Conservation (phyloP, 2,888 invertebrate species). For the Hirtodrosophila alboralis region DNA sequence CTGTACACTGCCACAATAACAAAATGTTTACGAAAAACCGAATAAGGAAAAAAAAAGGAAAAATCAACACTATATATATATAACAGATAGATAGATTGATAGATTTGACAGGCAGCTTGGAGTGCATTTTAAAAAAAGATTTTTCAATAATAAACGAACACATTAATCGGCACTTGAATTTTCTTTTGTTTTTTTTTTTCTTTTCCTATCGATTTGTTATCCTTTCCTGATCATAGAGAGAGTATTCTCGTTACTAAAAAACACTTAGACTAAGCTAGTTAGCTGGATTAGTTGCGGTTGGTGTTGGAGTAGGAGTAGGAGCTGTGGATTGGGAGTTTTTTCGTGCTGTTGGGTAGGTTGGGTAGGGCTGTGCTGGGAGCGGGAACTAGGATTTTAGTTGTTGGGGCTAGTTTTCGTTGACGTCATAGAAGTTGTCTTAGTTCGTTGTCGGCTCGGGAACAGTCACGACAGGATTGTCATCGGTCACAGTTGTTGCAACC, state of each 20-base stretch:
- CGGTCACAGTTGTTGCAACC: conserved; percentile 17
- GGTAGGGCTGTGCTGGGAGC: conserved; percentile 54
- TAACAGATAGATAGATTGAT: conserved; percentile 6
- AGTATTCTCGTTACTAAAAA: conserved; percentile 60
- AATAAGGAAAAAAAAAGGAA: conserved; percentile 16
- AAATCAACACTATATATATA: conserved; percentile 30
- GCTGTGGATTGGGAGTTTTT: conserved; percentile 20
- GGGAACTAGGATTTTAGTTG: conserved; percentile 33
- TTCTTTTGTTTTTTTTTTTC: conserved; percentile 13
- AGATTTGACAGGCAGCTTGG: conserved; percentile 60
- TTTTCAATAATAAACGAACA: conserved; percentile 38
- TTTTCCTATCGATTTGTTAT: conserved; percentile 14
- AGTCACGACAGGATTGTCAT: conserved; percentile 30
- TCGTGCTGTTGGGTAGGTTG: conserved; percentile 56
- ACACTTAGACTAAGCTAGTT: conserved; percentile 56
- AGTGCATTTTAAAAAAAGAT: conserved; percentile 56
- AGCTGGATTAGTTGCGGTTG: conserved; percentile 54
- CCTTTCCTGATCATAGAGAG: conserved; percentile 46
- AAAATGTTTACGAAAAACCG: conserved; percentile 29
- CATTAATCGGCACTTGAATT: conserved; percentile 42
- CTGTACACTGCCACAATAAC: conserved; percentile 16
- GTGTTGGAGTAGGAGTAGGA: too few relatives aligned
- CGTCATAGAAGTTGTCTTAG: conserved; percentile 54
- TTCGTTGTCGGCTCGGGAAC: conserved; percentile 39
- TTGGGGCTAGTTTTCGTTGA: conserved; percentile 32